Conservation (phyloP, 2,113 vertebrate genomes). For the Zapus hudsonius region DNA sequence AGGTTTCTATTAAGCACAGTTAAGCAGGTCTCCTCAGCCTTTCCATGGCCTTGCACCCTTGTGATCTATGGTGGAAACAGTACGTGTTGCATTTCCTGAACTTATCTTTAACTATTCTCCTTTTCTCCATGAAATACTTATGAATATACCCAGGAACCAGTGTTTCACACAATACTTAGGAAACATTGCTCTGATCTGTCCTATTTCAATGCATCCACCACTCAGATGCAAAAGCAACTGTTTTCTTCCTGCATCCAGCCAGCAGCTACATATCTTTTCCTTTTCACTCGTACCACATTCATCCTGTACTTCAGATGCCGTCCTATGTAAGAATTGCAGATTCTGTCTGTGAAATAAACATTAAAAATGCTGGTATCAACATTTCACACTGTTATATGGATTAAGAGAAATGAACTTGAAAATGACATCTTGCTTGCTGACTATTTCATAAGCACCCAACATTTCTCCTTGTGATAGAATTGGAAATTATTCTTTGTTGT, state of each 20-base stretch:
- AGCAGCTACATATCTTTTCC: background rate
- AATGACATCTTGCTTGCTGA: background rate
- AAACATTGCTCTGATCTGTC: conserved; percentile 21
- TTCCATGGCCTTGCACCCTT: conserved; percentile 25
- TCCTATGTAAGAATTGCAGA: background rate
- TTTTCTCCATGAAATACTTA: conserved; percentile 2
- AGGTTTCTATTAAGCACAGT: background rate
- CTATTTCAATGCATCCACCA: conserved; percentile 29
- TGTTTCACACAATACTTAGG: conserved; percentile 60
- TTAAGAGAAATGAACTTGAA: background rate
- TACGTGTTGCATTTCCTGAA: conserved; percentile 57
- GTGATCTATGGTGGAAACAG: conserved; percentile 29
- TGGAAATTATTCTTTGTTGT: conserved; percentile 11
- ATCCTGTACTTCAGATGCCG: background rate
- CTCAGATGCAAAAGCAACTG: background rate
- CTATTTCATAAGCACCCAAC: background rate
- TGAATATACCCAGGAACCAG: conserved; percentile 62
- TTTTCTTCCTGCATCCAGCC: background rate
- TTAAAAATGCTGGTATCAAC: background rate
- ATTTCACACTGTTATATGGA: background rate
- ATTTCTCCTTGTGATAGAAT: background rate
- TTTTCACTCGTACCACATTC: background rate
- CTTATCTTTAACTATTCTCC: conserved; percentile 64
- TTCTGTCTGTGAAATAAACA: conserved; percentile 8
- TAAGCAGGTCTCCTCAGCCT: conserved; percentile 24